phyloP scores from a whole-genome alignment of 2,113 vertebrate genomes.

The Cottus gobio region DNA sequence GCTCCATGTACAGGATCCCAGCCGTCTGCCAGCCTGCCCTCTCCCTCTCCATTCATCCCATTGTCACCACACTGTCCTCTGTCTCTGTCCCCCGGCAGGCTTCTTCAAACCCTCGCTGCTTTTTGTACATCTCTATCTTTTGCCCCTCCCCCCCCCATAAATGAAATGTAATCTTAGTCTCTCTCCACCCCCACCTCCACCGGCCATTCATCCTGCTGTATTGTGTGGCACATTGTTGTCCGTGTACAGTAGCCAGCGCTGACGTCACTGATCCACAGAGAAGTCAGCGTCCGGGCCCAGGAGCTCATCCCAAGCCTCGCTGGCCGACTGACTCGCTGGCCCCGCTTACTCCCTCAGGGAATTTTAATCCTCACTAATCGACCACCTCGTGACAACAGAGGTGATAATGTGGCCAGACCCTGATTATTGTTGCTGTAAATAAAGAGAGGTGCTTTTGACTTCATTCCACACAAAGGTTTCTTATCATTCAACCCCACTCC shows the following conservation, averaged over 20 bases:
- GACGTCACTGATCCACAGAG: conserved; percentile 60
- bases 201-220: conserved; percentile 33
- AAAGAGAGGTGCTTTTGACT: conserved; percentile 64
- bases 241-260: conserved; percentile 58
- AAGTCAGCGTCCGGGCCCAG: conserved; percentile 25
- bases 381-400: conserved; percentile 73
- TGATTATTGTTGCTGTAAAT: conserved; percentile 79
- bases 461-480: conserved; percentile 51
- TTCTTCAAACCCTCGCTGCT: conserved; percentile 38
- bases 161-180: too few species aligned
- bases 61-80: conserved; percentile 63
- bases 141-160: conserved; percentile 26
- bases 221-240: conserved; percentile 54
- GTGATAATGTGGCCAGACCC: conserved; percentile 63
- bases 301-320: conserved; percentile 31
- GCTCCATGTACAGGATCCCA: conserved; percentile 55
- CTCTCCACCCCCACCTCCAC: conserved; percentile 26
- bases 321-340: conserved; percentile 24
- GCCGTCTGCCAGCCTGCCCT: conserved; percentile 62
- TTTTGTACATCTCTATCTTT: conserved; percentile 51
- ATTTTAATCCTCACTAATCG: conserved; percentile 74
- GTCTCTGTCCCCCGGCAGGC: conserved; percentile 45
- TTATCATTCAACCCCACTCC: conserved; percentile 10
- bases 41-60: conserved; percentile 56
- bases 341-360: conserved; percentile 58